Evolutionary conservation across 2,888 invertebrate species (phyloP).

Genomic region (Idaea straminata): DNA sequence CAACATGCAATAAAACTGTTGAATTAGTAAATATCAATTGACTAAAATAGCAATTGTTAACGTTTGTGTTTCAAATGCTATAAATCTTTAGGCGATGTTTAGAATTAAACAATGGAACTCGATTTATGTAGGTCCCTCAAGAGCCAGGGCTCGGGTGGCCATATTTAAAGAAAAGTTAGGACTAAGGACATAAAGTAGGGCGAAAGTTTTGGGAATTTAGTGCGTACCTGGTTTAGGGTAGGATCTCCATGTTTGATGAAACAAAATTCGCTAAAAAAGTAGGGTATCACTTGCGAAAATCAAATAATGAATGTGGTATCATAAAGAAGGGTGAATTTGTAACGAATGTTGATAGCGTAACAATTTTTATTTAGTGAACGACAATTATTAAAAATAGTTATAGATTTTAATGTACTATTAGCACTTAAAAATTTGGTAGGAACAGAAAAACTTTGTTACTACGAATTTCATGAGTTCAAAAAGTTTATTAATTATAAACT

Average conservation of each 20-base stretch:
- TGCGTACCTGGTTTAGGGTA: neutral
- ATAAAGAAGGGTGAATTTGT: too few relatives aligned
- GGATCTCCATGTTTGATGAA: neutral
- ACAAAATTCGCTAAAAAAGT: too few relatives aligned
- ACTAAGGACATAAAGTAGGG: neutral
- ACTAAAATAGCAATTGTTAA: slow-evolving; percentile 50
- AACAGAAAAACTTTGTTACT: too few relatives aligned
- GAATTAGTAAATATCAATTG: slow-evolving; percentile 63
- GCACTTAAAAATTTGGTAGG: too few relatives aligned
- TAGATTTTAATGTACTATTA: too few relatives aligned
- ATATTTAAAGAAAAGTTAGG: slow-evolving; percentile 1
- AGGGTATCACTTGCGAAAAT: too few relatives aligned
- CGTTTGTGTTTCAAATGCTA: slow-evolving; percentile 40
- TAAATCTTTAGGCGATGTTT: slow-evolving; percentile 53
- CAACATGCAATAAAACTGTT: slow-evolving; percentile 51
- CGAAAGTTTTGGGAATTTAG: neutral
- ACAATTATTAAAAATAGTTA: too few relatives aligned
- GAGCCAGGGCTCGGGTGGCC: neutral
- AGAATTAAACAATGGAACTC: slow-evolving; percentile 49
- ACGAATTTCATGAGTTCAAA: too few relatives aligned
- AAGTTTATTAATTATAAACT: too few relatives aligned
- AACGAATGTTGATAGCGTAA: too few relatives aligned
- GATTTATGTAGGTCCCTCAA: slow-evolving; percentile 20
- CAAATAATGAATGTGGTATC: too few relatives aligned
- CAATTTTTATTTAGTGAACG: too few relatives aligned